phyloP scores from a whole-genome alignment of 2,888 invertebrate genomes.

The Cactoblastis cactorum region DNA sequence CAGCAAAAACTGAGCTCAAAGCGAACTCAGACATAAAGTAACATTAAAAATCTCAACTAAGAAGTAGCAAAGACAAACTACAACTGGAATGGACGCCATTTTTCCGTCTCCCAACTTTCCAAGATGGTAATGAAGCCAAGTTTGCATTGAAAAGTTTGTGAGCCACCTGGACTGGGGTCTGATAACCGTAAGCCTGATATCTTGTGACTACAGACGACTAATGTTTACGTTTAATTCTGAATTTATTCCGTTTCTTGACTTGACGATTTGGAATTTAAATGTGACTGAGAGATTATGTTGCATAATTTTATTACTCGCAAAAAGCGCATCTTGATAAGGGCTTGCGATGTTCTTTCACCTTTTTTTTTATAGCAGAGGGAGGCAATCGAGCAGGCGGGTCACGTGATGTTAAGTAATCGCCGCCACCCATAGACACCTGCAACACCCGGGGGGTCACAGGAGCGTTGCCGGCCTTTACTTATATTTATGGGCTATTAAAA shows the following conservation, averaged over 20 bases:
- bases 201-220: neutral
- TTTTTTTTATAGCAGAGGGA: no score
- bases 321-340: no score
- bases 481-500: no score
- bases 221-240: neutral
- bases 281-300: neutral
- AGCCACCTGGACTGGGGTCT: neutral
- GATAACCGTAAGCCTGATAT: conserved; percentile 5
- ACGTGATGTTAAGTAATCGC: no score
- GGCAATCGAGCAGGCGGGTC: no score
- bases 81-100: neutral
- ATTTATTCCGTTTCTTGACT: conserved; percentile 2
- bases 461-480: no score
- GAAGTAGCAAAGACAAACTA: neutral
- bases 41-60: neutral
- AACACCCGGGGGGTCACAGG: no score
- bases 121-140: conserved; percentile 1
- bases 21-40: neutral
- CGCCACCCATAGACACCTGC: no score
- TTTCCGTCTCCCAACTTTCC: conserved; percentile 2
- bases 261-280: neutral
- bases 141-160: neutral
- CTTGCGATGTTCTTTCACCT: no score
- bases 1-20: neutral
- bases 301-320: neutral